Conservation (phyloP, 1,140 invertebrate genomes). For the Dufourea novaeangliae region DNA sequence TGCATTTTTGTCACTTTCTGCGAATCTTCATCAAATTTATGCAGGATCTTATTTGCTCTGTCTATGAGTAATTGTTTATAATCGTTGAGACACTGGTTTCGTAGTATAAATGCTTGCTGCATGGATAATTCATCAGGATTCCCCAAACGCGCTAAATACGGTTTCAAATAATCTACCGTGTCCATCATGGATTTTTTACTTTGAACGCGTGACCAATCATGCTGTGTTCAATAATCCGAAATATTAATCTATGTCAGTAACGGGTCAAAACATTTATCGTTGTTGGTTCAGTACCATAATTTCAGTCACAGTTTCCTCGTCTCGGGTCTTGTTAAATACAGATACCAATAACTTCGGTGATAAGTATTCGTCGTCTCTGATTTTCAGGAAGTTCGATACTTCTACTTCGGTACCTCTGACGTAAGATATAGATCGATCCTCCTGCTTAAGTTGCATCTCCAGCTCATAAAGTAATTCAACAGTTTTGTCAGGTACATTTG, state of each 20-base stretch:
- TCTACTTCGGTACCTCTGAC: constrained; percentile 81
- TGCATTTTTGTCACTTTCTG: constrained; percentile 61
- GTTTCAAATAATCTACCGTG: constrained; percentile 82
- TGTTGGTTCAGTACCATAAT: neutral
- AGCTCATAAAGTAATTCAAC: constrained; percentile 83
- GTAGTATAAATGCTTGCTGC: constrained; percentile 76
- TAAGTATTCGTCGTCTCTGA: constrained; percentile 76
- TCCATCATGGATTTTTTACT: constrained; percentile 71
- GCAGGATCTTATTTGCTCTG: constrained; percentile 82
- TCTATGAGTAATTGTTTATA: constrained; percentile 81
- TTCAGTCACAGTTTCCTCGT: neutral
- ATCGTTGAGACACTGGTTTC: constrained; percentile 82
- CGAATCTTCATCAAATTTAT: constrained; percentile 78
- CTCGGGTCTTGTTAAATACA: constrained; percentile 78
- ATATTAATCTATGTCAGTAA: constrained; percentile 2
- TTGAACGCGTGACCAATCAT: constrained; percentile 28
- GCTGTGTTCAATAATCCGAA: constrained; percentile 2
- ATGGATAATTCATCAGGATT: constrained; percentile 71
- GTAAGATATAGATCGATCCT: constrained; percentile 78
- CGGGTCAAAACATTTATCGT: neutral
- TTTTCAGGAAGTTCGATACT: constrained; percentile 78
- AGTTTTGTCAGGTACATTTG: constrained; percentile 83
- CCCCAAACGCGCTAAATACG: constrained; percentile 82
- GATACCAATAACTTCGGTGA: constrained; percentile 80
- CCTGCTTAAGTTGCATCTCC: constrained; percentile 80